A percentile compares a stretch with the other conserved stretches of the same genome.
These are phyloP conservation scores for Chydorus sphaericus DNA, from an alignment of 2,888 invertebrate species.

Conservation along the genomic window DNA sequence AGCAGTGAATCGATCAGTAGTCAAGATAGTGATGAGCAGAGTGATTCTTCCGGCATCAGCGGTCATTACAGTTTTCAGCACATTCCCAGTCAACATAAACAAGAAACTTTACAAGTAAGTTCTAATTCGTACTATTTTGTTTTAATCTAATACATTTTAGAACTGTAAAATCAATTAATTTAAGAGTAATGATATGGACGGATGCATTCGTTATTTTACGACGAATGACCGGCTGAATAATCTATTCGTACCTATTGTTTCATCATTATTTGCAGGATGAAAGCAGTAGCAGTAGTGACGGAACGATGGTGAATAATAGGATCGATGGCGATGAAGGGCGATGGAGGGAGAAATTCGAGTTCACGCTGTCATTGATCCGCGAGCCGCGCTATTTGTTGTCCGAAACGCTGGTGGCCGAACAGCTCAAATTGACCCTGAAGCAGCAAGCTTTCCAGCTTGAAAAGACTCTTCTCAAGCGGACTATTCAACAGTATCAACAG, in stretches of 20 bases:
- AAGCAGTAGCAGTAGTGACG: background rate
- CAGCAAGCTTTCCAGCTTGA: conserved; percentile 13
- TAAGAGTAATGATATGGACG: no score
- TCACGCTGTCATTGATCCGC: conserved; percentile 19
- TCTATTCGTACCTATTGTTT: no score
- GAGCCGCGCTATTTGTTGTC: conserved; percentile 19
- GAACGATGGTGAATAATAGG: background rate
- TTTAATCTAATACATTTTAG: no score
- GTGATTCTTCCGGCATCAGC: background rate
- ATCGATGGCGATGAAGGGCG: background rate
- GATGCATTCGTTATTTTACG: no score
- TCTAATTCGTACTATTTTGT: no score
- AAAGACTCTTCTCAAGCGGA: conserved; percentile 8
- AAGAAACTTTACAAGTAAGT: no score
- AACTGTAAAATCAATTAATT: no score
- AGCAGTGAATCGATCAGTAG: no score
- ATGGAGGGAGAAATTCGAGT: conserved; percentile 20
- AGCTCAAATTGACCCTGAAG: conserved; percentile 14
- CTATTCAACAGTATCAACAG: conserved; percentile 1
- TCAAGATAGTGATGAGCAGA: background rate
- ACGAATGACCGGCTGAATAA: no score
- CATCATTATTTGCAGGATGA: no score
- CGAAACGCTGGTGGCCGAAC: conserved; percentile 11
- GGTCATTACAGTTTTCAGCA: conserved; percentile 5
- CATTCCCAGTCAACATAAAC: no score